phyloP scores from a whole-genome alignment of 2,888 invertebrate species.

The Drosophila macrothrix region DNA sequence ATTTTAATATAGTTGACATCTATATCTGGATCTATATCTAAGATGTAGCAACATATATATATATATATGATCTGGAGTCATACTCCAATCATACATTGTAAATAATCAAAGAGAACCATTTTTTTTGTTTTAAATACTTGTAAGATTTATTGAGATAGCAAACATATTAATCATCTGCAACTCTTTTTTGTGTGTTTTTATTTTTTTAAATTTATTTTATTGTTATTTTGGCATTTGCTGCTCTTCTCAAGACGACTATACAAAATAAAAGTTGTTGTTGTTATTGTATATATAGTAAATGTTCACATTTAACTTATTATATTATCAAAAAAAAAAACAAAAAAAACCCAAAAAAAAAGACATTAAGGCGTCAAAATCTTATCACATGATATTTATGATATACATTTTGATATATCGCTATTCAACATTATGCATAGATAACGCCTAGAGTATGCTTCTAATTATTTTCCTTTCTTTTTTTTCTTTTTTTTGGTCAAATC shows the following conservation, averaged over 20 bases:
- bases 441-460: conserved; percentile 44
- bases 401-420: conserved; percentile 40
- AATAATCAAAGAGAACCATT: background rate
- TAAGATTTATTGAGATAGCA: conserved; percentile 59
- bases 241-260: conserved; percentile 23
- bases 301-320: conserved; percentile 28
- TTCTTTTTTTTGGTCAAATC: conserved; percentile 25
- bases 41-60: background rate
- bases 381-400: conserved; percentile 56
- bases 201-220: conserved; percentile 4
- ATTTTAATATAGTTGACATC: background rate
- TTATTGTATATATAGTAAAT: conserved; percentile 14
- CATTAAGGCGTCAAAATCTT: conserved; percentile 51
- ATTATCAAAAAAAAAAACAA: conserved; percentile 13
- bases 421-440: conserved; percentile 49
- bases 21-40: no score
- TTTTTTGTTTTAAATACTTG: conserved; percentile 35
- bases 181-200: conserved; percentile 11
- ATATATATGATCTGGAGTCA: no score
- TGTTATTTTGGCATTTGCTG: conserved; percentile 53
- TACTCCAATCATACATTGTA: background rate
- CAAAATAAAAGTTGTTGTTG: conserved; percentile 19
- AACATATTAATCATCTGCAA: conserved; percentile 22
- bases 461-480: background rate
- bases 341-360: conserved; percentile 18